Percentiles rank a stretch among this genome's conserved stretches.
These are phyloP conservation scores for Urechis unicinctus DNA, from an alignment of 2,888 invertebrate species.

Conservation along the genomic window DNA sequence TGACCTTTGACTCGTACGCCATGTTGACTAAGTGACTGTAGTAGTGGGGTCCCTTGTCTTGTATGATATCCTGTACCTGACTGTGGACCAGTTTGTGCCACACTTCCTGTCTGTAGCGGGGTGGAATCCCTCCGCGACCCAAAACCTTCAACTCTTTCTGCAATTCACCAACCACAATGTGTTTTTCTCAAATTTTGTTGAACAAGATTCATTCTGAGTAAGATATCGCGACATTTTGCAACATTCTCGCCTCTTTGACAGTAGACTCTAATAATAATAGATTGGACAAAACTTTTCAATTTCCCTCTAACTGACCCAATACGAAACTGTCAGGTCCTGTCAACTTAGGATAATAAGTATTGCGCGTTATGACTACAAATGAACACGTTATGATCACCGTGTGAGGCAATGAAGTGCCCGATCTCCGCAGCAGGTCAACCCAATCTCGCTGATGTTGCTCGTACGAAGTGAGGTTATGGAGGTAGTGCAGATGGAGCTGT, in stretches of 20 bases:
- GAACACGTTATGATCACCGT: no score
- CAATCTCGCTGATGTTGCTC: conserved; percentile 48
- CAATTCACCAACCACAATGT: not conserved
- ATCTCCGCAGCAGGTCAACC: conserved; percentile 27
- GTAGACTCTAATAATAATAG: no score
- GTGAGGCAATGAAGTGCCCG: no score
- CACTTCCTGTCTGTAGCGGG: conserved; percentile 49
- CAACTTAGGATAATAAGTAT: no score
- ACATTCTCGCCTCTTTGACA: no score
- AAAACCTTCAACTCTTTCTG: conserved; percentile 51
- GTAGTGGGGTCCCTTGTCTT: conserved; percentile 52
- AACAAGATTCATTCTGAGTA: not conserved
- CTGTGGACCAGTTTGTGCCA: conserved; percentile 52
- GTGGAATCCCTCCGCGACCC: conserved; percentile 53
- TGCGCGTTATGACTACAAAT: no score
- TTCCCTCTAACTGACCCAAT: no score
- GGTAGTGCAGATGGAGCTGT: conserved; percentile 52
- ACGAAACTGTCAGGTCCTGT: no score
- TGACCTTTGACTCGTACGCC: conserved; percentile 52
- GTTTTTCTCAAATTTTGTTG: not conserved
- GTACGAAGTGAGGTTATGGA: conserved; percentile 30
- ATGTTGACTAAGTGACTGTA: conserved; percentile 51
- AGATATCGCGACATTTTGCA: no score
- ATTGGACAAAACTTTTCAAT: no score
- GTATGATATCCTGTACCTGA: conserved; percentile 48